Conservation (phyloP, 2,888 invertebrate species). For the Ecliptopera silaceata region DNA sequence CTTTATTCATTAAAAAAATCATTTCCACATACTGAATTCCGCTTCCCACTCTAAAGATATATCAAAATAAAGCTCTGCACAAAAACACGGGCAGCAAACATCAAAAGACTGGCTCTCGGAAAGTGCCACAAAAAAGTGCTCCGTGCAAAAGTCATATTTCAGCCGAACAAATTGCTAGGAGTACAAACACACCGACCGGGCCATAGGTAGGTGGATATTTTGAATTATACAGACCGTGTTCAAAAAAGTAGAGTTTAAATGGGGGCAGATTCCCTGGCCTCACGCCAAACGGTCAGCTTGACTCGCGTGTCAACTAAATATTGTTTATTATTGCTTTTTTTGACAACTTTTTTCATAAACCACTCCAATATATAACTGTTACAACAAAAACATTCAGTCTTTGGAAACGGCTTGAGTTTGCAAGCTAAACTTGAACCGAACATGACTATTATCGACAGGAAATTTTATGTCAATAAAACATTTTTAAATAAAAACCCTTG, state of each 20-base stretch:
- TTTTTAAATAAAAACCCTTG: too few species aligned
- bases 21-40: constrained; percentile 6
- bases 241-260: constrained; percentile 53
- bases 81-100: constrained; percentile 39
- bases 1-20: constrained; percentile 8
- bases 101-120: constrained; percentile 40
- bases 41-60: constrained; percentile 13
- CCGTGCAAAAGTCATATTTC: constrained; percentile 48
- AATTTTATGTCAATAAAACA: too few species aligned
- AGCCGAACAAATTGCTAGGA: constrained; percentile 39
- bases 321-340: constrained; percentile 41
- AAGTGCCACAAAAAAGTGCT: constrained; percentile 40
- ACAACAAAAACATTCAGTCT: neutral
- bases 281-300: constrained; percentile 51
- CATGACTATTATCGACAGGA: too few species aligned
- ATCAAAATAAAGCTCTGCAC: constrained; percentile 13
- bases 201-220: constrained; percentile 20
- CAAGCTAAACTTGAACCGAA: too few species aligned
- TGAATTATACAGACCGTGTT: constrained; percentile 42
- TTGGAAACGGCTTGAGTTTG: too few species aligned
- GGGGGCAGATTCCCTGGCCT: constrained; percentile 49
- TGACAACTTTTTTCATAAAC: constrained; percentile 18
- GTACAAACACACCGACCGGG: constrained; percentile 23
- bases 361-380: neutral
- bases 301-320: constrained; percentile 42